Evolutionary conservation across 2,797 vertebrate genomes (phyloP).

Genomic region (Prunella strophiata): DNA sequence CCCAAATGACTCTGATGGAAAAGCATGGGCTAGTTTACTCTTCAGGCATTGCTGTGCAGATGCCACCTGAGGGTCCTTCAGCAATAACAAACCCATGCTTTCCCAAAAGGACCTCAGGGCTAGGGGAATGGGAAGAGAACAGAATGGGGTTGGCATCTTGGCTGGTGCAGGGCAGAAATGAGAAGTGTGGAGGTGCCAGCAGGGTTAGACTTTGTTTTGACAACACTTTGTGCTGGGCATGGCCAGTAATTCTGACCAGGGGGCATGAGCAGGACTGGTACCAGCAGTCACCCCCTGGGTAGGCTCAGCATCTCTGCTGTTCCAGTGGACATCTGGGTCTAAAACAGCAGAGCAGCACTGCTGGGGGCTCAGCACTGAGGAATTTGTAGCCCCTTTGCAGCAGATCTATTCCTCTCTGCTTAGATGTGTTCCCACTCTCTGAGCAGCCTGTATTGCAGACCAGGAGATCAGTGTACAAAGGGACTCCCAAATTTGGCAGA

Average conservation of each 20-base stretch:
- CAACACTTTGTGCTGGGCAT: not conserved
- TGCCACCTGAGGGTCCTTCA: not conserved
- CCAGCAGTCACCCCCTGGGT: not conserved
- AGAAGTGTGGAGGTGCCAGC: not conserved
- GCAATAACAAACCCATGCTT: not conserved
- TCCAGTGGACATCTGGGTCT: not conserved
- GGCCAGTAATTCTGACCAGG: accelerated
- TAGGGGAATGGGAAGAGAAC: not conserved
- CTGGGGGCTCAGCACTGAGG: not conserved
- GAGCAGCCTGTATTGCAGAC: not conserved
- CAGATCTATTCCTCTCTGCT: not conserved
- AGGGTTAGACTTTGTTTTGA: not conserved
- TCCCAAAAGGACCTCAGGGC: not conserved
- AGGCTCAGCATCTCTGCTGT: not conserved
- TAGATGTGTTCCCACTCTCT: not conserved
- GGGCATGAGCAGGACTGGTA: not conserved
- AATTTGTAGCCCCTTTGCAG: not conserved
- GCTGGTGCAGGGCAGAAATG: not conserved
- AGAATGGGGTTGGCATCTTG: not conserved
- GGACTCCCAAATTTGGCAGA: not conserved
- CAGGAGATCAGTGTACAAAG: not conserved
- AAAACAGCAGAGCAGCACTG: not conserved
- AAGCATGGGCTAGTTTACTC: not conserved
- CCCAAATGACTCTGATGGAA: not conserved
- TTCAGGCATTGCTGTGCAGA: not conserved